phyloP scores from a whole-genome alignment of 1,140 invertebrate genomes.

The Mya arenaria region DNA sequence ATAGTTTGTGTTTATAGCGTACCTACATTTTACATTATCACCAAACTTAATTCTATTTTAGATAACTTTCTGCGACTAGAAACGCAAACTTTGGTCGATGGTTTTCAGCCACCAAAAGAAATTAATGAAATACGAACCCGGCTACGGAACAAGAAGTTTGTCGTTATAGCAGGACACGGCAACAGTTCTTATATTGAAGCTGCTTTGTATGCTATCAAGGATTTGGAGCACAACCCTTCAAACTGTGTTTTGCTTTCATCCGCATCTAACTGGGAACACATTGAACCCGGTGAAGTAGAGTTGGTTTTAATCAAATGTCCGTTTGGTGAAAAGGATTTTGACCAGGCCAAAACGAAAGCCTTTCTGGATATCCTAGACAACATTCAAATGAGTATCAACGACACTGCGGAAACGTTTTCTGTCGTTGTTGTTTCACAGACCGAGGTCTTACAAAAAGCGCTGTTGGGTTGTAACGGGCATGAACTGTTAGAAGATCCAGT shows the following conservation, averaged over 20 bases:
- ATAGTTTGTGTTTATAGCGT: no score
- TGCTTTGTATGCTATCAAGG: not conserved
- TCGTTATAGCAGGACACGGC: not conserved
- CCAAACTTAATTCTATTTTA: no score
- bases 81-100: no score
- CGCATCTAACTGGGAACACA: not conserved
- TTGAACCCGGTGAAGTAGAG: constrained; percentile 8
- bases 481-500: not conserved
- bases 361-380: not conserved
- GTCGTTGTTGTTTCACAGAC: not conserved
- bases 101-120: not conserved
- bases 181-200: not conserved
- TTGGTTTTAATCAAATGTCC: not conserved
- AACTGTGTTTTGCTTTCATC: not conserved
- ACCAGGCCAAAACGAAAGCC: not conserved
- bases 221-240: not conserved
- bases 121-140: not conserved
- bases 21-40: no score
- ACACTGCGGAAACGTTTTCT: no score
- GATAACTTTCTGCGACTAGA: no score
- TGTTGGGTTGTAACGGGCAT: not conserved
- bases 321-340: not conserved
- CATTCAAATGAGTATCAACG: not conserved
- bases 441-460: not conserved
- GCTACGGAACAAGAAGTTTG: not conserved